Evolutionary conservation across 2,113 vertebrate species (phyloP).

Genomic region (Perognathus longimembris): DNA sequence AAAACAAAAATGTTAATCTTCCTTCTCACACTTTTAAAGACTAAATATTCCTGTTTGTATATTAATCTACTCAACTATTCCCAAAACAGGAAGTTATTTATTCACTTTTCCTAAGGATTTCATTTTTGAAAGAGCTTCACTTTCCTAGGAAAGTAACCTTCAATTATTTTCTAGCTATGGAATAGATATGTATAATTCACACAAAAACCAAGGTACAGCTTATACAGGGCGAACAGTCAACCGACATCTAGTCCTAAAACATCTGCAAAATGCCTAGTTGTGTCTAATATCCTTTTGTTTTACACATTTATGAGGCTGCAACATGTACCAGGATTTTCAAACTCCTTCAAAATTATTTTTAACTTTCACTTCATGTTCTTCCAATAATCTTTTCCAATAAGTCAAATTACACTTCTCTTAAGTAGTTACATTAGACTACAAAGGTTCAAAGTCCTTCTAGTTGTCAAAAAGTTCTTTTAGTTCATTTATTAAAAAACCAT

Average conservation of each 20-base stretch:
- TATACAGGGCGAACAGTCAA: neutral
- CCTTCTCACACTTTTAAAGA: neutral
- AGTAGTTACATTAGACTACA: neutral
- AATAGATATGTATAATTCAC: neutral
- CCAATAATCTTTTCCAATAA: neutral
- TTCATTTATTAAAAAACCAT: neutral
- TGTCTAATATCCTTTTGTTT: neutral
- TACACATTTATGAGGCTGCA: neutral
- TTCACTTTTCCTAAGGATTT: constrained; percentile 5
- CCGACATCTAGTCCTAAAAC: neutral
- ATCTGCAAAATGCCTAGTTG: neutral
- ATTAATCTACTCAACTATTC: neutral
- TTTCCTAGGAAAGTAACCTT: constrained; percentile 45
- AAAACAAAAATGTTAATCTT: neutral
- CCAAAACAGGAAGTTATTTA: constrained; percentile 27
- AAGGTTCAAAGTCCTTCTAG: constrained; percentile 14
- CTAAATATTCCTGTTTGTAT: constrained; percentile 23
- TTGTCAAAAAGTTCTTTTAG: neutral
- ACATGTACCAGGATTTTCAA: neutral
- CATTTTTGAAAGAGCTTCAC: constrained; percentile 7
- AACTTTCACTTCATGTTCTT: constrained; percentile 29
- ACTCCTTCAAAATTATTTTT: constrained; percentile 1
- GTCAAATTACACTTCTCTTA: no score
- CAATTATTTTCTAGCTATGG: neutral
- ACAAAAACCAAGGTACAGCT: neutral